These are phyloP conservation scores for Lophotriccus pileatus DNA, from an alignment of 2,797 vertebrate species.

Conservation along the genomic window DNA sequence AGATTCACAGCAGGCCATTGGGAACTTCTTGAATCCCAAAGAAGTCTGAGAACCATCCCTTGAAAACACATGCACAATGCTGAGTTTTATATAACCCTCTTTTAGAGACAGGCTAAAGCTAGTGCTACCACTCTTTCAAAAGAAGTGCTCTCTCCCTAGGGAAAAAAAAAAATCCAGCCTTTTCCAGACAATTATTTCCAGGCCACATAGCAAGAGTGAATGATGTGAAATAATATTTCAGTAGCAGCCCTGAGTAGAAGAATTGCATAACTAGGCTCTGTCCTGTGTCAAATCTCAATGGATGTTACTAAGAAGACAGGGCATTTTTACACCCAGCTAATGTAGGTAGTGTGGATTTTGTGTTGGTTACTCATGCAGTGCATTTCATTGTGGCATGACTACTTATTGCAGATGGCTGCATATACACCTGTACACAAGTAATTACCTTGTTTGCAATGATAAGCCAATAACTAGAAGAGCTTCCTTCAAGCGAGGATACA, in stretches of 20 bases:
- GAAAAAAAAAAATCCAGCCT: not conserved
- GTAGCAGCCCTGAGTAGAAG: slow-evolving; percentile 8
- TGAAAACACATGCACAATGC: not conserved
- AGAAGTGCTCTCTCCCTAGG: not conserved
- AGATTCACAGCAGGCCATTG: not conserved
- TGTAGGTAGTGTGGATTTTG: not conserved
- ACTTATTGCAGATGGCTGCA: not conserved
- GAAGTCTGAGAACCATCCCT: not conserved
- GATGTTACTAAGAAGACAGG: not conserved
- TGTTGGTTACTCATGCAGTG: not conserved
- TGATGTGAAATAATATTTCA: slow-evolving; percentile 49
- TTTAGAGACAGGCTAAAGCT: not conserved
- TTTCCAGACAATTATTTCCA: slow-evolving; percentile 54
- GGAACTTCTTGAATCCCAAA: not conserved
- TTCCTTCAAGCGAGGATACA: not conserved
- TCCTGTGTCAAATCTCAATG: not conserved
- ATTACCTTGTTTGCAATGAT: not conserved
- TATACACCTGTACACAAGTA: not conserved
- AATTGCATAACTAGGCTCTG: slow-evolving; percentile 33
- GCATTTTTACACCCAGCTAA: not conserved
- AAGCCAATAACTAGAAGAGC: not conserved
- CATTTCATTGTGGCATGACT: not conserved
- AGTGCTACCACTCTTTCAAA: not conserved
- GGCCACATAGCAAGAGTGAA: slow-evolving; percentile 43
- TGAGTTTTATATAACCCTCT: slow-evolving; percentile 24